phyloP scores from a whole-genome alignment of 2,888 invertebrate genomes.

The Lepidonotus clava region DNA sequence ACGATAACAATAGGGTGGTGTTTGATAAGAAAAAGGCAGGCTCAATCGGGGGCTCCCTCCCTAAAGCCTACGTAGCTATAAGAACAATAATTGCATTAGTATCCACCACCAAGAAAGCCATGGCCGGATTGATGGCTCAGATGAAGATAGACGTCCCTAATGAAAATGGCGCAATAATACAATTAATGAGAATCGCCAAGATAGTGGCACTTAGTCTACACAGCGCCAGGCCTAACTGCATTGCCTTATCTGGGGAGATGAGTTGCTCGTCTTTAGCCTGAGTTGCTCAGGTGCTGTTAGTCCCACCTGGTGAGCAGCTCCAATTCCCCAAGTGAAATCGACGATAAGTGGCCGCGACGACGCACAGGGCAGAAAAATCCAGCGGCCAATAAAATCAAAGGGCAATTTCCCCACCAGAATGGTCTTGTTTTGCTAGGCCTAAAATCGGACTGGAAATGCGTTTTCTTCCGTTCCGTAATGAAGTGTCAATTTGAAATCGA shows the following conservation, averaged over 20 bases:
- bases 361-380: neutral
- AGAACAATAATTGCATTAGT: slow-evolving; percentile 48
- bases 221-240: neutral
- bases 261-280: neutral
- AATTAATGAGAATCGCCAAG: slow-evolving; percentile 45
- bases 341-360: slow-evolving; percentile 33
- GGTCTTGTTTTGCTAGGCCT: neutral
- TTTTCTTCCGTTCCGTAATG: slow-evolving; percentile 20
- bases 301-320: slow-evolving; percentile 27
- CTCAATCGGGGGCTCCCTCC: neutral
- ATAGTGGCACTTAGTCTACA: slow-evolving; percentile 35
- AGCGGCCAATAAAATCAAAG: slow-evolving; percentile 19
- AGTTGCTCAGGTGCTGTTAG: neutral
- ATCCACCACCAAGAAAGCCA: slow-evolving; percentile 28
- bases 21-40: neutral
- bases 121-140: neutral
- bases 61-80: neutral
- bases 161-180: slow-evolving; percentile 52
- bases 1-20: slow-evolving; percentile 6
- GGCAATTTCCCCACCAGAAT: slow-evolving; percentile 29
- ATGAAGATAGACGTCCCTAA: slow-evolving; percentile 42
- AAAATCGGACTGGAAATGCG: neutral
- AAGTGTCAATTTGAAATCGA: slow-evolving; percentile 46
- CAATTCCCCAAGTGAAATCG: neutral
- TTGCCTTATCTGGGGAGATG: neutral